Evolutionary conservation across 2,113 vertebrate species (phyloP), one percentile per base, ranked within the genome.

Genomic region (Crotalus viridis): DNA sequence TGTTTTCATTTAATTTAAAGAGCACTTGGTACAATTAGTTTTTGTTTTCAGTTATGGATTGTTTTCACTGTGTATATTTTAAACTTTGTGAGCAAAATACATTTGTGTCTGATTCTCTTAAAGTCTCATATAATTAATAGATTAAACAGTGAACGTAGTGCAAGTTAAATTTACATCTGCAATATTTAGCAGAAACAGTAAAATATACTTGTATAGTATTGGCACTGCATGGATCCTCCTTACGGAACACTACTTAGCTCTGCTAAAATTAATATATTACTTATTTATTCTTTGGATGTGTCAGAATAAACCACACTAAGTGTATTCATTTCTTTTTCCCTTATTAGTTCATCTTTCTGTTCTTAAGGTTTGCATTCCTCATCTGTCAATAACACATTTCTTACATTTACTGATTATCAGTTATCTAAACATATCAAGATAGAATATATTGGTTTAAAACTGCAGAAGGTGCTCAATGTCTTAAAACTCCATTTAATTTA

Each of bases 1-100:
- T 46, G 51, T 55, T 93, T 91, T 89, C 91, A 15, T 28, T 92
- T 89, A 15, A 5, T 95, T 91, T 3, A 12, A 85, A 39, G 46
- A 33, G 26, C 0, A 56, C 3, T 89, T 4, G 3, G 12, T 52
- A 15, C 21, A 51, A 5, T 26, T 43, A 22, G 17, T 24, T 61
- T 91, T 87, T 19, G 15, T 91, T 59, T 91, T 33, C 7, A 46
- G 17, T 3, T 21, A 28, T 52, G 7, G 15, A 5, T 12, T 88
- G 10, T 91, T 61, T 87, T 91, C 8, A 59, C 17, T 33, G 10
- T 33, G 22, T 33, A 81, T 52, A 9, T 15, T 88, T 87, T 92
- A 4, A 22, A 17, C 51, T 90, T 13, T 22, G 54, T 88, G 85
- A 87, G 21, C 22, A 15, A 59, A 43, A 26, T n/a, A 6, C 52